These are phyloP conservation scores for Hemibagrus guttatus DNA, from an alignment of 2,797 vertebrate genomes.

Conservation along the genomic window DNA sequence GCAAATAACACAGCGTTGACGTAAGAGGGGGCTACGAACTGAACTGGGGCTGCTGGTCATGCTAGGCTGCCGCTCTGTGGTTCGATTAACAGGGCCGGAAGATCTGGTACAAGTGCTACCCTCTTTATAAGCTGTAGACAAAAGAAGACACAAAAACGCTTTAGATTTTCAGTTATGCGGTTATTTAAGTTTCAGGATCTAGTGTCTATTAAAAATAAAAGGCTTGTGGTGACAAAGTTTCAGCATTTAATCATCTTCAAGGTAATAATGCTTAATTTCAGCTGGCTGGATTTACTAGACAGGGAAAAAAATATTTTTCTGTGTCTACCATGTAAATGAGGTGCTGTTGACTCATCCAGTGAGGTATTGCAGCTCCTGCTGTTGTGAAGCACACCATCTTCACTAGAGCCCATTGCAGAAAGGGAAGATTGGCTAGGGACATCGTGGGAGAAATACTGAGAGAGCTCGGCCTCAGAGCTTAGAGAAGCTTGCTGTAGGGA, in stretches of 20 bases:
- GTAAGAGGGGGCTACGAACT: constrained; percentile 84
- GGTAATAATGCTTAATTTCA: not conserved
- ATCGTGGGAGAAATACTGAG: constrained; percentile 84
- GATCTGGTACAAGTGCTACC: constrained; percentile 61
- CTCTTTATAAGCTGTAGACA: constrained; percentile 66
- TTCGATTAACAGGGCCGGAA: constrained; percentile 60
- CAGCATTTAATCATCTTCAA: not conserved
- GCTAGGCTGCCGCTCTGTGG: constrained; percentile 65
- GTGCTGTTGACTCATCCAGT: constrained; percentile 67
- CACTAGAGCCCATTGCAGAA: constrained; percentile 72
- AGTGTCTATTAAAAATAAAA: not conserved
- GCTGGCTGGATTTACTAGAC: not conserved
- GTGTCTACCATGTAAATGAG: constrained; percentile 62
- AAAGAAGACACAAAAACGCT: constrained; percentile 24
- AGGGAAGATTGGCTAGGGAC: constrained; percentile 69
- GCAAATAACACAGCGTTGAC: constrained; percentile 81
- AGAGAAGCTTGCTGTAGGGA: constrained; percentile 81
- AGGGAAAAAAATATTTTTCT: not conserved
- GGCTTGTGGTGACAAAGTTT: not conserved
- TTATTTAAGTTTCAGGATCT: not conserved
- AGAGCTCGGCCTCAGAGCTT: constrained; percentile 85
- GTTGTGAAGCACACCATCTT: constrained; percentile 76
- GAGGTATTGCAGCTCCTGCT: constrained; percentile 74
- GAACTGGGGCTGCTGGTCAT: constrained; percentile 76
- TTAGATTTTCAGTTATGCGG: too few relatives aligned